phyloP scores from a whole-genome alignment of 2,113 vertebrate genomes.

The Lagopus leucura region DNA sequence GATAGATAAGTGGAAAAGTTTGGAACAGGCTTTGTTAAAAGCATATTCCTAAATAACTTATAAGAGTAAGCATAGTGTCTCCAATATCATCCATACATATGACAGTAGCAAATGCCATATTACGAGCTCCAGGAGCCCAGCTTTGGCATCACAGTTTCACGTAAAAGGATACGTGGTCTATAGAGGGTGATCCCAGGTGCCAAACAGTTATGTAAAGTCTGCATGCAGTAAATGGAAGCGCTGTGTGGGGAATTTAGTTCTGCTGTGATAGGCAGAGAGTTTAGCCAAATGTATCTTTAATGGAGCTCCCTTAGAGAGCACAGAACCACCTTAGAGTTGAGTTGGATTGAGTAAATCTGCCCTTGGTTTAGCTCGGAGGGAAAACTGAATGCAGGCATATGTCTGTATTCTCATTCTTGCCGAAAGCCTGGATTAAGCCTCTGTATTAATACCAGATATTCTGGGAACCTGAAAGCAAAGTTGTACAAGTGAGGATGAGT shows the following conservation, averaged over 20 bases:
- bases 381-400: not conserved
- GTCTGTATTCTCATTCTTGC: not conserved
- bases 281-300: not conserved
- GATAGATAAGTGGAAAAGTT: not conserved
- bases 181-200: not conserved
- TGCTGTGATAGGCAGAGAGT: conserved; percentile 4
- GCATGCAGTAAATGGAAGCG: not conserved
- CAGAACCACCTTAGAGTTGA: not conserved
- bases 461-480: not conserved
- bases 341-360: not conserved
- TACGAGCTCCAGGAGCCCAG: not conserved
- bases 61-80: not conserved
- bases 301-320: not conserved
- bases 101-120: not conserved
- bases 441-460: not conserved
- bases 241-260: not conserved
- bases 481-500: not conserved
- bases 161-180: not conserved
- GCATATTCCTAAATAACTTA: not conserved
- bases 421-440: not conserved
- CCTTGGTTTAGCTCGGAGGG: not conserved
- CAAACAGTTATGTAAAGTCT: not conserved
- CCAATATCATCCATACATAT: not conserved
- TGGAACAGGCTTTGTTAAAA: not conserved
- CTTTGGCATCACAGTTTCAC: not conserved